phyloP scores from a whole-genome alignment of 2,888 invertebrate genomes.

The Acheta domesticus region DNA sequence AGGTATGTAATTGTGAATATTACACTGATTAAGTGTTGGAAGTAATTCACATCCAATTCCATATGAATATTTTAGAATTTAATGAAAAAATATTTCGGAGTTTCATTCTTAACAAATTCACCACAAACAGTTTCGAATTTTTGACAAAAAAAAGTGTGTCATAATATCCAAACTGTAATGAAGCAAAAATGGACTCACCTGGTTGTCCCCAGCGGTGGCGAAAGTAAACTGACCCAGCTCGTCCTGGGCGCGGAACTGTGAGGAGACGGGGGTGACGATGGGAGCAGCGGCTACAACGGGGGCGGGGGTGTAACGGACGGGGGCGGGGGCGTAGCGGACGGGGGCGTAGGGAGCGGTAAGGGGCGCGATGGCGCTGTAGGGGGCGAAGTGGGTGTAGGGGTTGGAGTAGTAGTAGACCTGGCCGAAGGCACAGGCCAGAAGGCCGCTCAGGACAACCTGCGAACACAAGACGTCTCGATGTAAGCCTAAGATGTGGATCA shows the following conservation, averaged over 20 bases:
- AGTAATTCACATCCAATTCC: too few relatives aligned
- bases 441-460: conserved; percentile 30
- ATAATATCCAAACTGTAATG: not conserved
- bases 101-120: too few relatives aligned
- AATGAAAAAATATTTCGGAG: too few relatives aligned
- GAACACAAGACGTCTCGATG: not conserved
- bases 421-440: conserved; percentile 28
- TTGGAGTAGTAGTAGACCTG: conserved; percentile 25
- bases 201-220: conserved; percentile 40
- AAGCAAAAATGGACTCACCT: conserved; percentile 30
- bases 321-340: not conserved
- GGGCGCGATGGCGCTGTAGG: conserved; percentile 20
- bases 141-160: not conserved
- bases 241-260: conserved; percentile 40
- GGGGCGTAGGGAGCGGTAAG: conserved; percentile 21
- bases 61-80: too few relatives aligned
- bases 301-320: conserved; percentile 6
- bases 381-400: not conserved
- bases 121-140: not conserved
- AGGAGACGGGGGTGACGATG: conserved; percentile 28
- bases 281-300: conserved; percentile 27
- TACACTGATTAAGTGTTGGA: too few relatives aligned
- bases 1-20: too few relatives aligned
- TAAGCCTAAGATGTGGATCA: too few relatives aligned
- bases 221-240: conserved; percentile 41